Conservation (phyloP, 1,140 invertebrate genomes). For the Galendromus occidentalis region DNA sequence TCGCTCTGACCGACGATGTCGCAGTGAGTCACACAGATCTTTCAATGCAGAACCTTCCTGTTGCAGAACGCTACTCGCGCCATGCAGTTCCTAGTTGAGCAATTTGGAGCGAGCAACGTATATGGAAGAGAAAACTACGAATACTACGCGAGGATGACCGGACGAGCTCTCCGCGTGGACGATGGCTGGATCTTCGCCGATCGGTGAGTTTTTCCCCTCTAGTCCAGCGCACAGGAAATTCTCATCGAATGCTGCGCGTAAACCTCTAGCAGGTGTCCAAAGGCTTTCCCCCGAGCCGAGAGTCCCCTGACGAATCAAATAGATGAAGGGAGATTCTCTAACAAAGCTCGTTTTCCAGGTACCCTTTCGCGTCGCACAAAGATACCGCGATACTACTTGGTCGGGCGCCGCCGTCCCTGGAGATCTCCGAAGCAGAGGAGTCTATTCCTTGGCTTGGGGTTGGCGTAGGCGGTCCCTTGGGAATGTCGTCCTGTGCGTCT, state of each 20-base stretch:
- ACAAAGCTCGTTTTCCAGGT: no score
- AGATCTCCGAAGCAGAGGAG: not conserved
- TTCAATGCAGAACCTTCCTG: not conserved
- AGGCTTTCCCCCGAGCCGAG: no score
- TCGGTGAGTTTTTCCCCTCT: not conserved
- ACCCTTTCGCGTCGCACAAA: not conserved
- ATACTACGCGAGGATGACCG: conserved; percentile 87
- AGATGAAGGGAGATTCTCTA: no score
- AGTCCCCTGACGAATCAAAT: no score
- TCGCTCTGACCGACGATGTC: no score
- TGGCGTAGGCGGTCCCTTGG: not conserved
- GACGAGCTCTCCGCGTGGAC: conserved; percentile 67
- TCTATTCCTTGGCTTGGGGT: not conserved
- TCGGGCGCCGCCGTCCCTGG: not conserved
- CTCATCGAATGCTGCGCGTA: not conserved
- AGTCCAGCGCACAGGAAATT: not conserved
- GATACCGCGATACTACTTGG: not conserved
- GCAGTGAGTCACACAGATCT: no score
- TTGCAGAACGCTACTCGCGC: conserved; percentile 66
- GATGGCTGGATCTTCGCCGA: conserved; percentile 55
- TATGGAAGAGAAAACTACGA: conserved; percentile 92
- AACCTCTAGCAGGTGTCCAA: not conserved
- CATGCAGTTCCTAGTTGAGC: conserved; percentile 87
- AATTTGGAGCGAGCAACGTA: conserved; percentile 80
- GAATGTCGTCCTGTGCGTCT: not conserved